Conservation (phyloP, 2,888 invertebrate species). For the Idaea dimidiata region DNA sequence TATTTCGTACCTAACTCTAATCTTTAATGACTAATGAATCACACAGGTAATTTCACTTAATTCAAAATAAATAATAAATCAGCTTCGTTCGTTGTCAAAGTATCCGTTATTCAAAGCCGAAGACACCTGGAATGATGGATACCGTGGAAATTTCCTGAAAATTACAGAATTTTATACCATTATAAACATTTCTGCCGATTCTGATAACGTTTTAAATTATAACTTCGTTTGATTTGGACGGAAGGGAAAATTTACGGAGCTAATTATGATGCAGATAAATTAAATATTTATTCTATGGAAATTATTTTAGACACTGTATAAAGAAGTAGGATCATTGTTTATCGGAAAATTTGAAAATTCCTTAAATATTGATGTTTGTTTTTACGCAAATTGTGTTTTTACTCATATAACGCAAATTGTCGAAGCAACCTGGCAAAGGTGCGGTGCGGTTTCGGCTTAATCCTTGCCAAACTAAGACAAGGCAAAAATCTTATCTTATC, state of each 20-base stretch:
- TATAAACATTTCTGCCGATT: not conserved
- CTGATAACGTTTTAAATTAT: not conserved
- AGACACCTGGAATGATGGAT: constrained; percentile 11
- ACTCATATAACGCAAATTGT: too few relatives aligned
- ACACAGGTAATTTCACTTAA: constrained; percentile 29
- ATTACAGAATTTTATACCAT: not conserved
- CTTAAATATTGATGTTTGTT: too few relatives aligned
- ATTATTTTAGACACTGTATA: not conserved
- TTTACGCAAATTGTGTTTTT: too few relatives aligned
- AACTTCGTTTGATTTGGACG: not conserved
- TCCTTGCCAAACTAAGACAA: too few relatives aligned
- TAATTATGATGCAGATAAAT: not conserved
- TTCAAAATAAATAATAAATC: constrained; percentile 46
- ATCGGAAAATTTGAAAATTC: too few relatives aligned
- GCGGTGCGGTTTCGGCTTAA: too few relatives aligned
- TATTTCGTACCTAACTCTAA: not conserved
- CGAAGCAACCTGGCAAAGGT: too few relatives aligned
- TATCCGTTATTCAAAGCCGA: constrained; percentile 28
- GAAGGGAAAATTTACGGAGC: not conserved
- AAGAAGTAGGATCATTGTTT: too few relatives aligned
- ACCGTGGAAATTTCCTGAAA: constrained; percentile 7
- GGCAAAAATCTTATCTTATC: too few relatives aligned
- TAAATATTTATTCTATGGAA: not conserved
- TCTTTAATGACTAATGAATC: not conserved
- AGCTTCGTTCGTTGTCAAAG: constrained; percentile 28